phyloP scores from a whole-genome alignment of 2,113 vertebrate genomes.

The Pao palembangensis region DNA sequence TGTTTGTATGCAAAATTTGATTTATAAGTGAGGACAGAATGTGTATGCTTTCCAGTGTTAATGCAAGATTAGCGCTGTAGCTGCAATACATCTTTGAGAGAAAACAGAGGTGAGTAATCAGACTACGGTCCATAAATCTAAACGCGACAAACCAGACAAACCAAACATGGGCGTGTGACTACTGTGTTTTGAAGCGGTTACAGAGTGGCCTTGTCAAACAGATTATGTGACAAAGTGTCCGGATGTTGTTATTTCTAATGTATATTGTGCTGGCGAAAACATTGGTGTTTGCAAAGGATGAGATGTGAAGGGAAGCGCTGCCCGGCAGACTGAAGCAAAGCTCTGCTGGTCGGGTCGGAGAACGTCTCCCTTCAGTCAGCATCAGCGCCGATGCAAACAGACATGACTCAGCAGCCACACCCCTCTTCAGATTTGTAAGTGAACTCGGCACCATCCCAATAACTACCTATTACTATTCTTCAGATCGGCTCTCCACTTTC shows the following conservation, averaged over 20 bases:
- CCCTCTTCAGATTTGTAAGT: slow-evolving; percentile 38
- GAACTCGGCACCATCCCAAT: slow-evolving; percentile 39
- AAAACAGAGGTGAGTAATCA: slow-evolving; percentile 57
- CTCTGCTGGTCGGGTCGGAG: slow-evolving; percentile 15
- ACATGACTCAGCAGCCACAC: slow-evolving; percentile 30
- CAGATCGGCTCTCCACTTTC: slow-evolving; percentile 5
- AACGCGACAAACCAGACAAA: slow-evolving; percentile 37
- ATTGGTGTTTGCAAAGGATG: slow-evolving; percentile 17
- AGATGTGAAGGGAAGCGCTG: slow-evolving; percentile 9
- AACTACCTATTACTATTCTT: slow-evolving; percentile 28
- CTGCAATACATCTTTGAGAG: slow-evolving; percentile 50
- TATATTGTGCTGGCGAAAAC: slow-evolving; percentile 1
- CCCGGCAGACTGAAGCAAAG: slow-evolving; percentile 10
- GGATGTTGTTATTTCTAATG: slow-evolving; percentile 29
- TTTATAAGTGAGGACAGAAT: slow-evolving; percentile 42
- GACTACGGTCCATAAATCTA: slow-evolving; percentile 63
- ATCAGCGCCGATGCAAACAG: slow-evolving; percentile 38
- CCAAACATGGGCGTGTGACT: slow-evolving; percentile 22
- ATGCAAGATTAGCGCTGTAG: slow-evolving; percentile 58
- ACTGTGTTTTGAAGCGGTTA: slow-evolving; percentile 29
- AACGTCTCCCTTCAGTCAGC: slow-evolving; percentile 22
- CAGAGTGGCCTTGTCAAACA: slow-evolving; percentile 36
- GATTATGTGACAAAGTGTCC: slow-evolving; percentile 30
- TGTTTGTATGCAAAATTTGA: slow-evolving; percentile 44
- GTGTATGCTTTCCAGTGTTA: slow-evolving; percentile 45